A percentile compares a stretch with the other conserved stretches of the same genome.
phyloP scores from a whole-genome alignment of 2,797 vertebrate genomes.

The Australoheros facetus region DNA sequence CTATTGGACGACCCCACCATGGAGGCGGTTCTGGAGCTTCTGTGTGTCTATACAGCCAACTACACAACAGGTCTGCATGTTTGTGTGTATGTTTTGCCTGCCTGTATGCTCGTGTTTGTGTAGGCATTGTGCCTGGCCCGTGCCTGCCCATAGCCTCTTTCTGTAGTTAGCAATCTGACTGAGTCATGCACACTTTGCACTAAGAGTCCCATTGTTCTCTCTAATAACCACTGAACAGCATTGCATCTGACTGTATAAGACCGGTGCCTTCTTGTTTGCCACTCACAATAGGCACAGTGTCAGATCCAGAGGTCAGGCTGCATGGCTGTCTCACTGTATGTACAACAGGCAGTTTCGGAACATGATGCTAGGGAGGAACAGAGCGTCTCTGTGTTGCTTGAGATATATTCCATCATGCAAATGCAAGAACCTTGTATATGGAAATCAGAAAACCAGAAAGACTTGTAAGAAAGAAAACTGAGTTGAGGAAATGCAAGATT shows the following conservation, averaged over 20 bases:
- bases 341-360: slow-evolving; percentile 41
- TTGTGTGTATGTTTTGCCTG: slow-evolving; percentile 24
- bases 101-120: slow-evolving; percentile 40
- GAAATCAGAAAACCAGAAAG: slow-evolving; percentile 19
- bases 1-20: slow-evolving; percentile 87
- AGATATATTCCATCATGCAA: slow-evolving; percentile 40
- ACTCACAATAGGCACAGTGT: slow-evolving; percentile 73
- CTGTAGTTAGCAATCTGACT: slow-evolving; percentile 62
- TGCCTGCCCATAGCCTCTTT: slow-evolving; percentile 61
- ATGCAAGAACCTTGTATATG: slow-evolving; percentile 22
- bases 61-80: slow-evolving; percentile 81
- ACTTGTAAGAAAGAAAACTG: not conserved
- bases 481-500: slow-evolving; percentile 24
- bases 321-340: slow-evolving; percentile 38
- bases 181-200: slow-evolving; percentile 69
- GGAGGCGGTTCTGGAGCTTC: slow-evolving; percentile 88
- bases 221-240: slow-evolving; percentile 60
- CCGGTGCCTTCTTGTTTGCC: slow-evolving; percentile 50
- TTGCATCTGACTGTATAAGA: slow-evolving; percentile 65
- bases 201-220: slow-evolving; percentile 70
- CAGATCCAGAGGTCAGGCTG: slow-evolving; percentile 41
- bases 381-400: slow-evolving; percentile 34
- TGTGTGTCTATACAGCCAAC: slow-evolving; percentile 93
- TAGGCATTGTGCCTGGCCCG: slow-evolving; percentile 68
- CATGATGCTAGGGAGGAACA: slow-evolving; percentile 47